Evolutionary conservation across 2,113 vertebrate species (phyloP).

Genomic region (Onychostruthus taczanowskii): DNA sequence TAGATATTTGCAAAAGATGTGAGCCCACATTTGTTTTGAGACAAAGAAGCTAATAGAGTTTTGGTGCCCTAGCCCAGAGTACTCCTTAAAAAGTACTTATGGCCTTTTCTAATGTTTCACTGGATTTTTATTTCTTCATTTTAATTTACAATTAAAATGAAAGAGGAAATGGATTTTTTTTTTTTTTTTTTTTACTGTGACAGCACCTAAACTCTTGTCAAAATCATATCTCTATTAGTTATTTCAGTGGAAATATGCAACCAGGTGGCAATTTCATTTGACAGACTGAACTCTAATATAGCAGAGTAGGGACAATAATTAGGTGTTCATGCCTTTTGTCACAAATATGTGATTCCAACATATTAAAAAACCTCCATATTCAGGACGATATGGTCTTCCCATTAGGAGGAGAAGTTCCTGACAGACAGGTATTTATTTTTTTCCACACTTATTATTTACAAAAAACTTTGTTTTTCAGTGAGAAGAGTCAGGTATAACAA

Average conservation of each 20-base stretch:
- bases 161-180: not conserved
- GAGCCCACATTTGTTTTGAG: not conserved
- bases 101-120: not conserved
- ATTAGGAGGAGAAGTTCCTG: not conserved
- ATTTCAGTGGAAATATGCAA: not conserved
- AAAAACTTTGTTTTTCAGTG: not conserved
- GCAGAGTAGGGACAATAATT: not conserved
- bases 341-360: not conserved
- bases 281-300: not conserved
- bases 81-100: not conserved
- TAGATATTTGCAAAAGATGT: not conserved
- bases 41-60: not conserved
- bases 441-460: not conserved
- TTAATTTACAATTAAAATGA: not conserved
- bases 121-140: not conserved
- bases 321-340: not conserved
- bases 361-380: accelerated
- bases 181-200: not conserved
- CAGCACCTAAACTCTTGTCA: not conserved
- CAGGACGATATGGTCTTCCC: not conserved
- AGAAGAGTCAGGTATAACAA: not conserved
- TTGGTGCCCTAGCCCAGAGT: not conserved
- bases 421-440: not conserved
- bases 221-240: not conserved
- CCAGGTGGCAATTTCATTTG: not conserved